Evolutionary conservation across 2,113 vertebrate genomes (phyloP).

Genomic region (Candoia aspera): DNA sequence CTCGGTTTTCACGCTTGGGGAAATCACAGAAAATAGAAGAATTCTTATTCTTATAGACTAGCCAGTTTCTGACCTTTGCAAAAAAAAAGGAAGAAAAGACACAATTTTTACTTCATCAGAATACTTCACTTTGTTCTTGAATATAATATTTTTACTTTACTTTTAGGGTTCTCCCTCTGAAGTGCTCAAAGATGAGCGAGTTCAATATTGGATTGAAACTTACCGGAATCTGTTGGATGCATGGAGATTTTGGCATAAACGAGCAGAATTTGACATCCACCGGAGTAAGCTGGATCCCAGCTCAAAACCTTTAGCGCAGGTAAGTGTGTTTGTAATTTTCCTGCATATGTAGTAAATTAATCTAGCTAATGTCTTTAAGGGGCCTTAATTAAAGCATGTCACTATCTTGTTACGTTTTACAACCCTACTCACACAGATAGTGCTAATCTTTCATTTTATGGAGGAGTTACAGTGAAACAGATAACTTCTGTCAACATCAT

Average conservation of each 20-base stretch:
- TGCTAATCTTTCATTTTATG: not conserved
- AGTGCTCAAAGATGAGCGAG: constrained; percentile 92
- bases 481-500: not conserved
- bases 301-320: constrained; percentile 98
- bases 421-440: not conserved
- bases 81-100: not conserved
- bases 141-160: not conserved
- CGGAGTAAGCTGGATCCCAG: constrained; percentile 96
- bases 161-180: constrained; percentile 89
- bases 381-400: not conserved
- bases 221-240: constrained; percentile 96
- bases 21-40: not conserved
- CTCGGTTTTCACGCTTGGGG: not conserved
- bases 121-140: not conserved
- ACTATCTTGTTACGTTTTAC: not conserved
- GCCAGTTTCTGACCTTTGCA: not conserved
- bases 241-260: constrained; percentile 99
- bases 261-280: constrained; percentile 98
- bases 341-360: not conserved
- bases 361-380: not conserved
- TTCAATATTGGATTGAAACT: constrained; percentile 99
- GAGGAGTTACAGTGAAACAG: not conserved
- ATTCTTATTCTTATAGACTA: not conserved
- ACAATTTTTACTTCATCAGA: not conserved
- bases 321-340: constrained; percentile 52